These are phyloP conservation scores for Scolopax rusticola DNA, from an alignment of 2,797 vertebrate genomes.

Conservation along the genomic window DNA sequence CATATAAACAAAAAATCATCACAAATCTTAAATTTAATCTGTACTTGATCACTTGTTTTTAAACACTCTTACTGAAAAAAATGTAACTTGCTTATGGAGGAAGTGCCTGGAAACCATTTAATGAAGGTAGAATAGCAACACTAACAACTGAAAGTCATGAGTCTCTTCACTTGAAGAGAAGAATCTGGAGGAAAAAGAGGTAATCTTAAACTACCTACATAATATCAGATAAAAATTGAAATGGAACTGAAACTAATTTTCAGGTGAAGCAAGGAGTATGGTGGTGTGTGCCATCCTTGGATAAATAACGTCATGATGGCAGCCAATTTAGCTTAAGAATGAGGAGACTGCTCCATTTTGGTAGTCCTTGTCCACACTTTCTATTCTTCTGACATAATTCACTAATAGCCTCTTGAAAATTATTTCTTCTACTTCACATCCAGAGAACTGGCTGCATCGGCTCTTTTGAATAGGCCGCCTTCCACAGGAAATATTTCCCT, in stretches of 20 bases:
- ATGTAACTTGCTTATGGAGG: neutral
- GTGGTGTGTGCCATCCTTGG: neutral
- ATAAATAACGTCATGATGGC: neutral
- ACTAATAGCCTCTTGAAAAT: neutral
- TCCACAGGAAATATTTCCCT: neutral
- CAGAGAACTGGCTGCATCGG: neutral
- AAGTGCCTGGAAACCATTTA: neutral
- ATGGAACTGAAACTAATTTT: neutral
- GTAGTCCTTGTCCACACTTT: neutral
- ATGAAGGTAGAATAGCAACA: neutral
- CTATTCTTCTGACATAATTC: neutral
- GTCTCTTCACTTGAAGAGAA: neutral
- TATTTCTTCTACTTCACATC: neutral
- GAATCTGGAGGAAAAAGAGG: neutral
- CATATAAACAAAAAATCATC: neutral
- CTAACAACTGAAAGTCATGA: neutral
- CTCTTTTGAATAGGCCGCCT: neutral
- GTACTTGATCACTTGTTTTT: neutral
- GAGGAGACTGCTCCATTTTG: neutral
- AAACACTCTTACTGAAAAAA: neutral
- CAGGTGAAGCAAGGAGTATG: neutral
- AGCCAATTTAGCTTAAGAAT: neutral
- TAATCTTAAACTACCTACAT: neutral
- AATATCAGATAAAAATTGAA: neutral
- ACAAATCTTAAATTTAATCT: neutral